Conservation (phyloP, 2,113 vertebrate species). For the Lagopus leucura region DNA sequence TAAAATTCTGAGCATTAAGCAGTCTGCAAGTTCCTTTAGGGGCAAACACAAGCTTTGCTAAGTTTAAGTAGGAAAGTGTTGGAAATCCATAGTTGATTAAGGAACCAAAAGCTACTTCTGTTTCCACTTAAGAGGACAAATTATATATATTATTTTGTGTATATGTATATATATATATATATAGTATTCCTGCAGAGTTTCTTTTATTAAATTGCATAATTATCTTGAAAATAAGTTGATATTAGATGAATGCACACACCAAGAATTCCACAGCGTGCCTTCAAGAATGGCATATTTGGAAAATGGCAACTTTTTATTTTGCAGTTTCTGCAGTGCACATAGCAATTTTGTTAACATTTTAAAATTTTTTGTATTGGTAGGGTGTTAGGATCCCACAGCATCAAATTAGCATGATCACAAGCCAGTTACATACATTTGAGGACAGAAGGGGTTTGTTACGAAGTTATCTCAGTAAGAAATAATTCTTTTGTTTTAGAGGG, state of each 20-base stretch:
- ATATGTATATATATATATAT: not conserved
- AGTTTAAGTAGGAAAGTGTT: conserved; percentile 9
- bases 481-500: not conserved
- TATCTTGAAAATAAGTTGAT: conserved; percentile 17
- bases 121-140: conserved; percentile 22
- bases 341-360: conserved; percentile 47
- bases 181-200: conserved; percentile 13
- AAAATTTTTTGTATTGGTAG: conserved; percentile 21
- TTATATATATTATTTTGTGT: not conserved
- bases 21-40: not conserved
- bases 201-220: conserved; percentile 47
- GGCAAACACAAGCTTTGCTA: not conserved
- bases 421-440: not conserved
- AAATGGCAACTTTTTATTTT: conserved; percentile 19
- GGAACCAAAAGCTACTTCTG: conserved; percentile 25
- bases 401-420: conserved; percentile 37
- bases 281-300: conserved; percentile 19
- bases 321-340: conserved; percentile 16
- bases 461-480: conserved; percentile 29
- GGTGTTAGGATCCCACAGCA: conserved; percentile 27
- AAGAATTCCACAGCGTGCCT: not conserved
- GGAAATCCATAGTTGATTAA: not conserved
- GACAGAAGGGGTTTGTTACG: conserved; percentile 13
- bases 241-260: not conserved
- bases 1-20: not conserved